These are phyloP conservation scores for Hozukius guyotensis DNA, from an alignment of 2,797 vertebrate species.

Conservation along the genomic window DNA sequence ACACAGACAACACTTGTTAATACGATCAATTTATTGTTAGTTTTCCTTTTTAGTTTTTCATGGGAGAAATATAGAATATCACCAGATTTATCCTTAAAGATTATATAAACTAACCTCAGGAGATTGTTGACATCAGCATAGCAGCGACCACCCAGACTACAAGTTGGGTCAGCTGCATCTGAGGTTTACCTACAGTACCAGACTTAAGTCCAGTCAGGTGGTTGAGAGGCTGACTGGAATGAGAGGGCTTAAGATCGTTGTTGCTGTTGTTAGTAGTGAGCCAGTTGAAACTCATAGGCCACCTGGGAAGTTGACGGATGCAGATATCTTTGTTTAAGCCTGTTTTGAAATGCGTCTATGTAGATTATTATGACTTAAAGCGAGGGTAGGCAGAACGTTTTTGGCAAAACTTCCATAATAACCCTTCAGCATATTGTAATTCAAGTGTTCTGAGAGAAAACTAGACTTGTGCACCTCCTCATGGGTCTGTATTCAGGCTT, in stretches of 20 bases:
- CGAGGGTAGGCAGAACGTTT: no score
- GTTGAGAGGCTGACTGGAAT: conserved; percentile 30
- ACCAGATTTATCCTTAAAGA: not conserved
- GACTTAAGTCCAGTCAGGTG: conserved; percentile 59
- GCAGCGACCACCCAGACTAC: not conserved
- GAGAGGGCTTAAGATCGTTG: conserved; percentile 39
- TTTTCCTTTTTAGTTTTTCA: not conserved
- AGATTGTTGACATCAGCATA: not conserved
- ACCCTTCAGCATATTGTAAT: no score
- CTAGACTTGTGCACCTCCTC: no score
- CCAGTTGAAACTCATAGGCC: not conserved
- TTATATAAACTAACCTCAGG: not conserved
- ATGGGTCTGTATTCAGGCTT: no score
- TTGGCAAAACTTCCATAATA: no score
- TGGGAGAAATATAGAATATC: not conserved
- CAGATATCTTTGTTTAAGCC: not conserved
- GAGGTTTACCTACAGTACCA: conserved; percentile 16
- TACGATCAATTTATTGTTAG: fast-evolving
- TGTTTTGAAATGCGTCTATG: not conserved
- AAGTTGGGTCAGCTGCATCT: conserved; percentile 23
- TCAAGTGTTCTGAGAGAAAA: no score
- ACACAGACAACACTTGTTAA: no score
- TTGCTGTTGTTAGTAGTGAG: conserved; percentile 36
- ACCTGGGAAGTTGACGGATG: not conserved
- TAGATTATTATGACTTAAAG: not conserved